phyloP scores from a whole-genome alignment of 2,888 invertebrate species.

The Acanthosepion esculentum region DNA sequence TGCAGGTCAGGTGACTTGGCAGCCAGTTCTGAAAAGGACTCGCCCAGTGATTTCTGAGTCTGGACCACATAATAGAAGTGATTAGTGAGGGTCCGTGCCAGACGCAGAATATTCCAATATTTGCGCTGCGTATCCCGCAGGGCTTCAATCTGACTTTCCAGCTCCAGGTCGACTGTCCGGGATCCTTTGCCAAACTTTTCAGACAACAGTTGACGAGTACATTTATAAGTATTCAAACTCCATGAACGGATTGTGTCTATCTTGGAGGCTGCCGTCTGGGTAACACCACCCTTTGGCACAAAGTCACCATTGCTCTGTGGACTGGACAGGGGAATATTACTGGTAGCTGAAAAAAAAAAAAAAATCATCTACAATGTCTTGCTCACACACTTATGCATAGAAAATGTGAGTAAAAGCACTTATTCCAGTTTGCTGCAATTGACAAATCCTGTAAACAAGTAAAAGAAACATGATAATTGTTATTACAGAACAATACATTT shows the following conservation, averaged over 20 bases:
- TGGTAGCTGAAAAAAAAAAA: constrained; percentile 63
- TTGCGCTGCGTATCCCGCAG: constrained; percentile 94
- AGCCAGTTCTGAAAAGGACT: constrained; percentile 94
- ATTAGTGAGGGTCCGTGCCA: constrained; percentile 88
- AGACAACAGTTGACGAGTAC: constrained; percentile 95
- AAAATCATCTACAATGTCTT: neutral
- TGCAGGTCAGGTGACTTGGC: constrained; percentile 96
- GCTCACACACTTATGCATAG: neutral
- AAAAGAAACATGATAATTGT: too few relatives aligned
- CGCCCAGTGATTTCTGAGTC: constrained; percentile 88
- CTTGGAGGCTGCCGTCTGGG: constrained; percentile 67
- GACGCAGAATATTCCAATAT: constrained; percentile 85
- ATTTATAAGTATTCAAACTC: constrained; percentile 98
- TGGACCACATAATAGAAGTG: constrained; percentile 91
- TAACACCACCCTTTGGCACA: constrained; percentile 63
- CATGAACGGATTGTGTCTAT: constrained; percentile 94
- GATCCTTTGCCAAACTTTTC: constrained; percentile 89
- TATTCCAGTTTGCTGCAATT: too few relatives aligned
- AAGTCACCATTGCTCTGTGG: constrained; percentile 67
- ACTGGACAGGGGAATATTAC: constrained; percentile 65
- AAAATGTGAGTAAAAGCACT: neutral
- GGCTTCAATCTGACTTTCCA: constrained; percentile 94
- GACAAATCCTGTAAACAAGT: too few relatives aligned
- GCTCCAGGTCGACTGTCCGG: constrained; percentile 81
- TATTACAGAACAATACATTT: too few relatives aligned